Percentiles rank a stretch among this genome's conserved stretches.
Evolutionary conservation across 2,888 invertebrate genomes (phyloP).

Genomic region (Aphodius granarius): DNA sequence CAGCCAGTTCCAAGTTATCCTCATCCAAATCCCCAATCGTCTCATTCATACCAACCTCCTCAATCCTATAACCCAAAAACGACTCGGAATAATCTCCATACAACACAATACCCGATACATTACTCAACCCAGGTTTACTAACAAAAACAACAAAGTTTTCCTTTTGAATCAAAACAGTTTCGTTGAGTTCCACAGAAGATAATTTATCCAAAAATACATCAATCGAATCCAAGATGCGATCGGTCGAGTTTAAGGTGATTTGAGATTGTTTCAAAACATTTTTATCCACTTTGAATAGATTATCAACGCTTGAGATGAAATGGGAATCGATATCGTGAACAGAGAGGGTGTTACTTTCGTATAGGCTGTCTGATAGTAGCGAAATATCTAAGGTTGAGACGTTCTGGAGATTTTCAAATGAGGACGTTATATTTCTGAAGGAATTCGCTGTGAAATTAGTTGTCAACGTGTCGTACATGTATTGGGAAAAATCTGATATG

Average conservation of each 20-base stretch:
- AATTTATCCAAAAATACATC: conserved; percentile 59
- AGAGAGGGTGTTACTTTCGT: conserved; percentile 24
- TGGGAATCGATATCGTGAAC: conserved; percentile 52
- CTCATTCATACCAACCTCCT: conserved; percentile 54
- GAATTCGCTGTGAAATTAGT: conserved; percentile 29
- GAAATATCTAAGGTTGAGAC: conserved; percentile 44
- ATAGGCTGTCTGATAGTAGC: conserved; percentile 41
- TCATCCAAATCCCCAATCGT: conserved; percentile 48
- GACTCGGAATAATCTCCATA: conserved; percentile 35
- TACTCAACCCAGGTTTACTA: conserved; percentile 56
- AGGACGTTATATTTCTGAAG: conserved; percentile 35
- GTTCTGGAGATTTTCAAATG: conserved; percentile 34
- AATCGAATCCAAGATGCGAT: conserved; percentile 62
- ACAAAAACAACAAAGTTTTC: conserved; percentile 58
- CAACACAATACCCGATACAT: conserved; percentile 59
- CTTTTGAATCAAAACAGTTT: conserved; percentile 31
- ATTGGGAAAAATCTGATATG: conserved; percentile 32
- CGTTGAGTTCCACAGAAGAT: conserved; percentile 7
- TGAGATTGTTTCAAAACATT: conserved; percentile 52
- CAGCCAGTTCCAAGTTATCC: conserved; percentile 42
- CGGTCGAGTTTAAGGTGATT: conserved; percentile 63
- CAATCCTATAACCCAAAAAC: conserved; percentile 52
- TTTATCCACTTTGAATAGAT: conserved; percentile 41
- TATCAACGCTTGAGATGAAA: conserved; percentile 59
- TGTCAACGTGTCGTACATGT: conserved; percentile 33